Evolutionary conservation across 2,888 invertebrate genomes (phyloP).

Genomic region (Lacanobia wlatinum): DNA sequence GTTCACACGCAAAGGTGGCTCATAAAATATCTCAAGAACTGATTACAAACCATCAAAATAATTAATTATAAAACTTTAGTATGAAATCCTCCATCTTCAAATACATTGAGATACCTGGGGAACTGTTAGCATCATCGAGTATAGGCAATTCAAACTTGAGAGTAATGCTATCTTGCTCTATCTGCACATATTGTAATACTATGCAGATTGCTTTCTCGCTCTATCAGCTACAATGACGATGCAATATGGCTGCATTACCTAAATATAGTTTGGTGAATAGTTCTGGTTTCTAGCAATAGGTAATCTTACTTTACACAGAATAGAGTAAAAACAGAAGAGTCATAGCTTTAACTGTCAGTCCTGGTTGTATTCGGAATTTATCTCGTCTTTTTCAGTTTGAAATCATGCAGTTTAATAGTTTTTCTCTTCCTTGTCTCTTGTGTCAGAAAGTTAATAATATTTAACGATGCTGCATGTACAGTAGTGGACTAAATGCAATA

Average conservation of each 20-base stretch:
- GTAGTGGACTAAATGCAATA: too few species aligned
- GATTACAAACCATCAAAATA: slow-evolving; percentile 34
- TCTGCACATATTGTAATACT: background rate
- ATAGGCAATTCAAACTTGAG: slow-evolving; percentile 7
- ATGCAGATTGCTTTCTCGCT: slow-evolving; percentile 17
- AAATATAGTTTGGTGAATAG: slow-evolving; percentile 14
- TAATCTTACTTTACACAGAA: slow-evolving; percentile 22
- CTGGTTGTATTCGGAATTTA: too few species aligned
- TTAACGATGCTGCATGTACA: too few species aligned
- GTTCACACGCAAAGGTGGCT: slow-evolving; percentile 29
- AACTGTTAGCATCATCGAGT: slow-evolving; percentile 9
- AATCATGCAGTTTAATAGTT: too few species aligned
- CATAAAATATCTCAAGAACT: slow-evolving; percentile 40
- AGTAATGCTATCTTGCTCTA: slow-evolving; percentile 15
- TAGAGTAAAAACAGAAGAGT: slow-evolving; percentile 13
- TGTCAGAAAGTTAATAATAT: too few species aligned
- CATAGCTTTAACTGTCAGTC: background rate
- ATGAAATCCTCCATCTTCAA: slow-evolving; percentile 7
- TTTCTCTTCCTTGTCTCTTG: too few species aligned
- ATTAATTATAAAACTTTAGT: slow-evolving; percentile 24
- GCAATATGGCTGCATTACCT: slow-evolving; percentile 23
- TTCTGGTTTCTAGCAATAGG: slow-evolving; percentile 25
- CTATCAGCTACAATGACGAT: slow-evolving; percentile 16
- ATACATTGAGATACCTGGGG: slow-evolving; percentile 2
- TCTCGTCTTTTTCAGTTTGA: too few species aligned